Base-by-base conservation (phyloP, 2,797 vertebrate genomes). In the Yasuhikotakia modesta region DNA sequence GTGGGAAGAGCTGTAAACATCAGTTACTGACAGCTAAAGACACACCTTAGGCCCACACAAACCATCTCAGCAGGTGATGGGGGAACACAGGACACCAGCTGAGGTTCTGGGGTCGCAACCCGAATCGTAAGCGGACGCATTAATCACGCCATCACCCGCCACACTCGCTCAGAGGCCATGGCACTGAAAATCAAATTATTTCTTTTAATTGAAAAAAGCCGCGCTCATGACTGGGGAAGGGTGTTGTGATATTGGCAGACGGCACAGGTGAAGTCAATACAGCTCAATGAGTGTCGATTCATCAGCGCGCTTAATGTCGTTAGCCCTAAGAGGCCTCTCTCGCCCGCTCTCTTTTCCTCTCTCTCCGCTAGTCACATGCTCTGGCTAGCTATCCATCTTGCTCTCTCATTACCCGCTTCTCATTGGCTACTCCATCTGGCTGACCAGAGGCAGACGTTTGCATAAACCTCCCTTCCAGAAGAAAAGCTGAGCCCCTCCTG, bases 301-400 rank as follows among this genome's bases (percentile, higher is more conserved):
- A 93, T 91, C 92, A 89, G 88, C 79, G 86, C 82, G 88, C 91
- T 93, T 93, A 93, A 94, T 91, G 90, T 88, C 94, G 92, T 95
- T 93, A 94, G 91, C 89, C 90, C 89, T 70, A 84, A 86, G 91
- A 94, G 92, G 90, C 91, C 87, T 86, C 90, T 91, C 84, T 84
- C 86, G 85, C 83, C 70, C 87, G 83, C 87, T 83, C 86, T 85
- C 83, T 70, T 86, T 83, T 83, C 70, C 88, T 83, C 78, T 75
- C 84, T 74, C 50, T 45, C 46, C 24, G 67, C 70, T 88, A 86
- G 78, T 27, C 72, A 81, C 86, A 90, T 91, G 87, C 84, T 86
- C 89, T 63, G 85, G 84, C 53, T 76, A 87, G 87, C 86, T 87
- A 90, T 92, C 88, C 81, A 85, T 91, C 90, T 91, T 86, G 78